phyloP scores from a whole-genome alignment of 2,113 vertebrate genomes.

The Casuarius casuarius region DNA sequence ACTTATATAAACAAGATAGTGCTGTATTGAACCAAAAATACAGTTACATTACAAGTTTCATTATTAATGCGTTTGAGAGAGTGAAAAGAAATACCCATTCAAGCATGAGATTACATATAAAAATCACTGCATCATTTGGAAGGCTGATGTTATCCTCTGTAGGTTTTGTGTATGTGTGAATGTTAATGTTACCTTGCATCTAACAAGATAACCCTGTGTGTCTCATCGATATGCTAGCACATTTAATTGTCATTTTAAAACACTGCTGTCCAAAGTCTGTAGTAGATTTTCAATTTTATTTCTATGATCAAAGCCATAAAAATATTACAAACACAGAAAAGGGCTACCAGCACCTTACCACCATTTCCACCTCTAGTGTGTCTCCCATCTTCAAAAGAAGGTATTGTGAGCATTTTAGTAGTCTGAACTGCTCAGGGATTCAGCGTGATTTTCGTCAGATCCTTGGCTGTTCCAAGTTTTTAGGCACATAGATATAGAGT shows the following conservation, averaged over 20 bases:
- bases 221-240: not conserved
- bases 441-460: accelerated
- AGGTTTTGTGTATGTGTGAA: not conserved
- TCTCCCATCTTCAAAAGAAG: not conserved
- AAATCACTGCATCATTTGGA: not conserved
- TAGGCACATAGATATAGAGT: not conserved
- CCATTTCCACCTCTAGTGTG: not conserved
- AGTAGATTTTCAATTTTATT: not conserved
- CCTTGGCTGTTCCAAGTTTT: not conserved
- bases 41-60: not conserved
- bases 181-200: not conserved
- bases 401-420: not conserved
- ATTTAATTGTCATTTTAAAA: not conserved
- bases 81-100: not conserved
- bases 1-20: not conserved
- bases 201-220: not conserved
- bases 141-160: not conserved
- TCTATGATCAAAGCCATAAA: not conserved
- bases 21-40: not conserved
- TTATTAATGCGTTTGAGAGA: not conserved
- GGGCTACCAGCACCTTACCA: not conserved
- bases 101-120: not conserved
- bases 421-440: not conserved
- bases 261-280: not conserved
- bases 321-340: not conserved